Evolutionary conservation across 2,113 vertebrate genomes (phyloP), one percentile per base, ranked within the genome.

Genomic region (Alosa alosa): DNA sequence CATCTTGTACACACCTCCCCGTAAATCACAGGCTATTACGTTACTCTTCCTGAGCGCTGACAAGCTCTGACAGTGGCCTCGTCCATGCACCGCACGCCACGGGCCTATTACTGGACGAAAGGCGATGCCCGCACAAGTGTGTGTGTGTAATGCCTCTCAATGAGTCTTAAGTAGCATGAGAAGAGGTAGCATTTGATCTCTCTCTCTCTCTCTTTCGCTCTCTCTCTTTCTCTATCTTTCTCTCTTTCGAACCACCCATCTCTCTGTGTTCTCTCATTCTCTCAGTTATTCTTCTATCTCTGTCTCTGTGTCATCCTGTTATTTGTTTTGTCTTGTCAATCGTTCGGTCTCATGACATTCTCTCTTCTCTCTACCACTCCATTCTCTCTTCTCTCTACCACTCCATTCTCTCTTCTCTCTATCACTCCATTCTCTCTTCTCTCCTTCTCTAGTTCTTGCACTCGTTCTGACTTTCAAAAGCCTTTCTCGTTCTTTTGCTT

Each of bases 221-320:
- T 15, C 36, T 13, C 81, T 15, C 20, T 49, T 17, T 78, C 72
- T 78, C 72, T 36, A 25, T 82, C 45, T 82, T 41, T 6, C 25
- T 44, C 36, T 25, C 22, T 46, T 31, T 49, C 72, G 86, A 55
- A 55, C 52, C 15, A 55, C 4, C 52, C 15, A 55, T 17, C 15
- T 18, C 52, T 55, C 52, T 55, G 4, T 31, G 8, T 84, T 36
- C 22, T 46, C 41, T 49, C 60, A 86, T 85, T 81, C 86, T 81
- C 83, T 45, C 25, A 31, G 18, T 84, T 3, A 3, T 55, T 55
- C 17, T 13, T 55, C 52, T 17, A 87, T 81, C 81, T 86, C 50
- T 89, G 88, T 91, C 49, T 75, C 87, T 88, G 81, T 87, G 82
- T 78, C 60, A 84, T 47, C 88, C 87, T 22, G 47, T 88, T 90